phyloP scores from a whole-genome alignment of 2,888 invertebrate genomes.

The Cerastis rubricosa region DNA sequence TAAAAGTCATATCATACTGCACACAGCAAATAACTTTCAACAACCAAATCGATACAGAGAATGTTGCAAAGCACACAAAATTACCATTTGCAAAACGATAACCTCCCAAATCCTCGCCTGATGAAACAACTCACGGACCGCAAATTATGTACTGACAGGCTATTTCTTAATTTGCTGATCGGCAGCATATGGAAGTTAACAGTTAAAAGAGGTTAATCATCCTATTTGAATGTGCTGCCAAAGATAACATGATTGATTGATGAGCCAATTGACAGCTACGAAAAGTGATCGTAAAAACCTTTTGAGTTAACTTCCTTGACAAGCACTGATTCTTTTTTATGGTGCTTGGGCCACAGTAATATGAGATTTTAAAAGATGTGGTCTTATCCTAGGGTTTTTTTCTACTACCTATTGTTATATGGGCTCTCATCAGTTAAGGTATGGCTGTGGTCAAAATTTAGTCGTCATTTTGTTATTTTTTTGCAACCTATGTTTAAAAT shows the following conservation, averaged over 20 bases:
- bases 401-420: neutral
- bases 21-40: neutral
- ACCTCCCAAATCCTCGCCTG: constrained; percentile 1
- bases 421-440: neutral
- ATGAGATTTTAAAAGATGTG: neutral
- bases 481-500: neutral
- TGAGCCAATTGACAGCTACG: constrained; percentile 54
- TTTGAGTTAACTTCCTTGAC: constrained; percentile 19
- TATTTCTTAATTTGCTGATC: constrained; percentile 55
- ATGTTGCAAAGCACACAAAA: neutral
- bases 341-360: neutral
- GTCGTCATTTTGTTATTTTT: neutral
- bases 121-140: constrained; percentile 33
- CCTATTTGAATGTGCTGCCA: constrained; percentile 60
- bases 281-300: constrained; percentile 29
- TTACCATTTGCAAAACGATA: neutral
- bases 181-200: constrained; percentile 37
- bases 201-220: constrained; percentile 58
- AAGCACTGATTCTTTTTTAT: neutral
- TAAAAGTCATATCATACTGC: neutral
- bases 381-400: neutral
- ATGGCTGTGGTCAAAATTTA: neutral
- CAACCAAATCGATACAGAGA: neutral
- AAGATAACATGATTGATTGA: constrained; percentile 60
- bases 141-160: constrained; percentile 55